These are phyloP conservation scores for Rhinichthys klamathensis DNA, from an alignment of 2,113 vertebrate genomes.

Conservation along the genomic window DNA sequence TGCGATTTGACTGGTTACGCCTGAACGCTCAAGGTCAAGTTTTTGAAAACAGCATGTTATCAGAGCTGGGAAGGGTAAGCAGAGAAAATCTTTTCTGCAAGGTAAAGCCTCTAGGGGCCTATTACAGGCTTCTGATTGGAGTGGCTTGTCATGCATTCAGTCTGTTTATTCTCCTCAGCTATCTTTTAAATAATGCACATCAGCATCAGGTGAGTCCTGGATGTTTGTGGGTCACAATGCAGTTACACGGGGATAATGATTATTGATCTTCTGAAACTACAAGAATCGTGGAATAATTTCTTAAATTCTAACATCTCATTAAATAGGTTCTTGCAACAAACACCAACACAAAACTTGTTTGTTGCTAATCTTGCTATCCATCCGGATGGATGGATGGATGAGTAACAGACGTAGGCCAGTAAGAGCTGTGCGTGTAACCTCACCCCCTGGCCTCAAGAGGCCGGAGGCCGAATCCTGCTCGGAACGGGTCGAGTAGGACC, in stretches of 20 bases:
- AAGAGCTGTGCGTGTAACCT: no score
- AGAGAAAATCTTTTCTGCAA: constrained; percentile 49
- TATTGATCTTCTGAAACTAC: neutral
- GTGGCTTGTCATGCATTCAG: constrained; percentile 67
- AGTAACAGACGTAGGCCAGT: no score
- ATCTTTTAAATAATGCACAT: constrained; percentile 74
- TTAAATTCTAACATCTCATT: neutral
- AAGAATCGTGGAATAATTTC: constrained; percentile 1
- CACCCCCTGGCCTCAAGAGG: no score
- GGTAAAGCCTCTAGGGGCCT: constrained; percentile 64
- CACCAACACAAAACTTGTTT: no score
- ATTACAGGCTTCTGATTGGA: constrained; percentile 66
- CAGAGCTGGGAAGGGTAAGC: constrained; percentile 55
- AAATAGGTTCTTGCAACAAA: neutral
- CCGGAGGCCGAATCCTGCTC: no score
- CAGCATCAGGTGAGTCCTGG: constrained; percentile 62
- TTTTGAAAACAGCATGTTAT: constrained; percentile 66
- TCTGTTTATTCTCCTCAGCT: constrained; percentile 69
- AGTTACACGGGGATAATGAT: constrained; percentile 21
- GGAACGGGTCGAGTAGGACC: no score
- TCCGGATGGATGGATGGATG: no score
- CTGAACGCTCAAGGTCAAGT: constrained; percentile 66
- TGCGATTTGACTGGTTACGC: constrained; percentile 60
- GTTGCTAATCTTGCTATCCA: no score
- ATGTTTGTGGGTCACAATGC: constrained; percentile 49